phyloP scores from a whole-genome alignment of 2,113 vertebrate genomes.

The Plotosus lineatus region DNA sequence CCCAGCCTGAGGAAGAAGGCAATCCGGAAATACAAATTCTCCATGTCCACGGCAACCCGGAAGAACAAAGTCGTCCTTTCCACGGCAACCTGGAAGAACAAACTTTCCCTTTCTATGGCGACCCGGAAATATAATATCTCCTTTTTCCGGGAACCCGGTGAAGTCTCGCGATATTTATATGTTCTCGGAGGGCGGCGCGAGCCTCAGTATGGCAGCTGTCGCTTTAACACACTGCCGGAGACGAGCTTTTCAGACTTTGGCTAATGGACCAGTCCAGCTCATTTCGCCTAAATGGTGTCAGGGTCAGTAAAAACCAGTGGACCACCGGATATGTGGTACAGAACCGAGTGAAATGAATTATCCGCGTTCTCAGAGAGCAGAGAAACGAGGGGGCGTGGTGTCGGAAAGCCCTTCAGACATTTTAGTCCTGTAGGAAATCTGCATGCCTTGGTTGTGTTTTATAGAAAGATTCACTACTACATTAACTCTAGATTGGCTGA shows the following conservation, averaged over 20 bases:
- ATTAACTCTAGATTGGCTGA: background rate
- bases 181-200: slow-evolving; percentile 36
- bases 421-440: background rate
- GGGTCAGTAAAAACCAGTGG: slow-evolving; percentile 60
- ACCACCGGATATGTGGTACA: accelerated
- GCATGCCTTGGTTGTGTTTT: background rate
- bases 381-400: slow-evolving; percentile 65
- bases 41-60: no score
- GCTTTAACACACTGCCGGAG: slow-evolving; percentile 65
- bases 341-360: no score
- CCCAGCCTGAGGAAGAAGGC: no score
- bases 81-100: background rate
- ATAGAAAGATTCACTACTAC: background rate
- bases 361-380: background rate
- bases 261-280: slow-evolving; percentile 56
- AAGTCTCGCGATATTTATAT: slow-evolving; percentile 69
- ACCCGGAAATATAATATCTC: no score
- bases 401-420: slow-evolving; percentile 38
- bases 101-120: slow-evolving; percentile 24
- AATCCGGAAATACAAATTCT: no score
- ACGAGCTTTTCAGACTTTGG: slow-evolving; percentile 66
- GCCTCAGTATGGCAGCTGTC: slow-evolving; percentile 72
- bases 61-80: no score
- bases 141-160: no score
- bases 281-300: slow-evolving; percentile 45